phyloP scores from a whole-genome alignment of 2,888 invertebrate genomes.

The Agrochola litura region DNA sequence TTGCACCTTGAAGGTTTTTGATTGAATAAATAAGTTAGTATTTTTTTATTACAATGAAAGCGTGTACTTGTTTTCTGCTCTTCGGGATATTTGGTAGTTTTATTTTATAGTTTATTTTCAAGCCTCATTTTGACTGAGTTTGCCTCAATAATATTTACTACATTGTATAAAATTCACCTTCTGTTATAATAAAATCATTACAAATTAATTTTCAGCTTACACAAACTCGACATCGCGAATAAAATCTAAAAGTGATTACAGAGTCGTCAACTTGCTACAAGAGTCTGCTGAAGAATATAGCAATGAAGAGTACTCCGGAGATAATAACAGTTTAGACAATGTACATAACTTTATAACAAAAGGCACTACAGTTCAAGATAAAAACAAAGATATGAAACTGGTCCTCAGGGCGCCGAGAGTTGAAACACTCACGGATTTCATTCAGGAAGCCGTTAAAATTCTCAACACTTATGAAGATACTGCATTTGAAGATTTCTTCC shows the following conservation, averaged over 20 bases:
- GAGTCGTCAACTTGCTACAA: too few species aligned
- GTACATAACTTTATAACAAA: neutral
- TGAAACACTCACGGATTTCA: constrained; percentile 73
- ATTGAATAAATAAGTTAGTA: constrained; percentile 15
- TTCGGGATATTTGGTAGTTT: constrained; percentile 17
- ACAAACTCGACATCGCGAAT: neutral
- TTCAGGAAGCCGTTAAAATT: constrained; percentile 63
- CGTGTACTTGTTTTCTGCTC: constrained; percentile 33
- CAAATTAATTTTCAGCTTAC: constrained; percentile 10
- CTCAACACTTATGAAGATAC: constrained; percentile 70
- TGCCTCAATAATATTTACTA: neutral
- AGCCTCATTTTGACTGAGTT: neutral
- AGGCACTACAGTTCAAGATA: neutral
- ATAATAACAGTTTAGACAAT: neutral
- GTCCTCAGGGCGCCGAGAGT: neutral
- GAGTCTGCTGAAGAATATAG: neutral
- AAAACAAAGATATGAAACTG: neutral
- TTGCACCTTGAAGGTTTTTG: constrained; percentile 10
- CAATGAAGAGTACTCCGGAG: neutral
- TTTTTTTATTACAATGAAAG: constrained; percentile 43
- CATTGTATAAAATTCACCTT: neutral
- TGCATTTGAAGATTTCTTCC: constrained; percentile 70
- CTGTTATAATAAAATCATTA: neutral
- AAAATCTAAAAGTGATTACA: neutral
- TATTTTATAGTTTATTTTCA: constrained; percentile 12